A percentile compares a stretch with the other conserved stretches of the same genome.
phyloP scores from a whole-genome alignment of 2,113 vertebrate genomes.

The Antechinus stuartii region DNA sequence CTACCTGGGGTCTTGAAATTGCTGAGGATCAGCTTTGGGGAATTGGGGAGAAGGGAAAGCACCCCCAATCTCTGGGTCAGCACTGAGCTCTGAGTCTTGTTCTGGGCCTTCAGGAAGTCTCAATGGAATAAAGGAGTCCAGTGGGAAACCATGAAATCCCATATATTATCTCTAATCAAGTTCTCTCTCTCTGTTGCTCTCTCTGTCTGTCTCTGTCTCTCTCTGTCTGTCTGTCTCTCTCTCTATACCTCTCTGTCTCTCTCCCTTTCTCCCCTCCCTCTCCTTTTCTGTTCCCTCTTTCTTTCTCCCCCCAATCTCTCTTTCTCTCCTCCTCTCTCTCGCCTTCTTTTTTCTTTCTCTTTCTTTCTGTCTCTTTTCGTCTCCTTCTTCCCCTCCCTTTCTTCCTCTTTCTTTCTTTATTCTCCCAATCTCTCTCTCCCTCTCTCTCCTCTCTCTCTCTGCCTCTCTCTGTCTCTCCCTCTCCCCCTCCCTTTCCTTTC shows the following conservation, averaged over 20 bases:
- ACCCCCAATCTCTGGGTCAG: background rate
- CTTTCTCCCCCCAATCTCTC: background rate
- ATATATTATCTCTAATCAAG: background rate
- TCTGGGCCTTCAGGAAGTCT: background rate
- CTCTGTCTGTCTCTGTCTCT: no score
- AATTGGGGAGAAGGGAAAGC: background rate
- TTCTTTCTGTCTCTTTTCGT: accelerated
- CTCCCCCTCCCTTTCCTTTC: no score
- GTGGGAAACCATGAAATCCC: background rate
- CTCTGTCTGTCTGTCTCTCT: no score
- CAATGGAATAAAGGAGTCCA: background rate
- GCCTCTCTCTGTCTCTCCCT: no score
- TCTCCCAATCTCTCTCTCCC: background rate
- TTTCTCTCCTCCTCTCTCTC: background rate
- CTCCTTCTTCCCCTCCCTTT: no score
- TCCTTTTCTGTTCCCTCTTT: no score
- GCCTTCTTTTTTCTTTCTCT: no score
- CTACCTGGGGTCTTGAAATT: background rate
- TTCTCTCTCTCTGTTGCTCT: background rate
- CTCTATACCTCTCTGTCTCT: no score
- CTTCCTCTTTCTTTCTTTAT: no score
- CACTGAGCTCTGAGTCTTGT: background rate
- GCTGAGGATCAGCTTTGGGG: background rate
- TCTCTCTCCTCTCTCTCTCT: no score
- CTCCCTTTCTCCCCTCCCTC: no score